Evolutionary conservation across 2,888 invertebrate genomes (phyloP).

Genomic region (Serripes groenlandicus): DNA sequence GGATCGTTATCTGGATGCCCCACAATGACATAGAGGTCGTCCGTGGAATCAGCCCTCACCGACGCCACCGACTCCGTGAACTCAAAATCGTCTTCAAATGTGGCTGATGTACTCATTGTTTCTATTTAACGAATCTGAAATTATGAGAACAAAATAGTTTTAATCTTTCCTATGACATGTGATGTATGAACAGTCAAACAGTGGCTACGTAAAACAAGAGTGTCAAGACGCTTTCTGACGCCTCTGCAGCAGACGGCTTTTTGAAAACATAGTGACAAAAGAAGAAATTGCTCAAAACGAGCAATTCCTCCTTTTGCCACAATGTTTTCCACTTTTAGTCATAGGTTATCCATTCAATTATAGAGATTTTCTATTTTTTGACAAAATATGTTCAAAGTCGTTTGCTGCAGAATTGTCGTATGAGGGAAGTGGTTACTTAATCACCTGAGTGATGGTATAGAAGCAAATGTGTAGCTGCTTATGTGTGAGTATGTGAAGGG

Average conservation of each 20-base stretch:
- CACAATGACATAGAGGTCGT: constrained; percentile 76
- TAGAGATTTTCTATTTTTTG: too few relatives aligned
- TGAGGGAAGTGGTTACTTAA: too few relatives aligned
- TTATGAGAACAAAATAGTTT: not conserved
- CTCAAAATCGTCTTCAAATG: constrained; percentile 72
- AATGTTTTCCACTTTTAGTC: not conserved
- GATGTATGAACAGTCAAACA: not conserved
- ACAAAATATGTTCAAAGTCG: too few relatives aligned
- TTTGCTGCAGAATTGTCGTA: too few relatives aligned
- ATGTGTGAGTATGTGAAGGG: too few relatives aligned
- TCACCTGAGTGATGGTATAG: too few relatives aligned
- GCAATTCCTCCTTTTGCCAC: not conserved
- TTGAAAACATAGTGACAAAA: not conserved
- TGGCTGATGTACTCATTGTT: constrained; percentile 81
- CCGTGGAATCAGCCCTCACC: constrained; percentile 76
- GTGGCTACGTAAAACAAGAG: not conserved
- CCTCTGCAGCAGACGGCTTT: not conserved
- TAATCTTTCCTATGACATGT: not conserved
- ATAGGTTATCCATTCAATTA: too few relatives aligned
- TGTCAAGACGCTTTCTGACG: not conserved
- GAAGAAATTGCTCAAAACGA: not conserved
- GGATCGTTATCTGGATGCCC: constrained; percentile 83
- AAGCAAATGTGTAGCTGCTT: too few relatives aligned
- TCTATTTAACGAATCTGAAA: not conserved
- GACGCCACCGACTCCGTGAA: constrained; percentile 78